phyloP scores from a whole-genome alignment of 2,888 invertebrate species.

The Acleris emargana region DNA sequence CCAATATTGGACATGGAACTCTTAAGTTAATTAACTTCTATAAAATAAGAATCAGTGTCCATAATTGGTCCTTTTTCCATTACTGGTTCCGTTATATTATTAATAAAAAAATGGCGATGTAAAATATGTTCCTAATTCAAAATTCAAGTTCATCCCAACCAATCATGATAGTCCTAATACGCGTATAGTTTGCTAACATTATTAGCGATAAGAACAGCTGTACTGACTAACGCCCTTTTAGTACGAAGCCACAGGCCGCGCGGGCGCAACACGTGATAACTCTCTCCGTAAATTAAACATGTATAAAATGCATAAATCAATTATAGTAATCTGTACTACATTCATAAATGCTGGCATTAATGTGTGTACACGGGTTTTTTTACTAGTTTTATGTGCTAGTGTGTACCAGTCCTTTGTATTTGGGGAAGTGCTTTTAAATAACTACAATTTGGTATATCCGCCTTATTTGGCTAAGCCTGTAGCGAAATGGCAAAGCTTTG shows the following conservation, averaged over 20 bases:
- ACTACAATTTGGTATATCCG: constrained; percentile 66
- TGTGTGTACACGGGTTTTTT: constrained; percentile 58
- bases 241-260: constrained; percentile 12
- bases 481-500: constrained; percentile 42
- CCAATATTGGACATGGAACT: too few species aligned
- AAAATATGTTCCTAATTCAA: too few species aligned
- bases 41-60: too few species aligned
- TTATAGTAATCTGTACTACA: constrained; percentile 49
- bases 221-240: constrained; percentile 15
- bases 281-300: neutral
- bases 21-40: too few species aligned
- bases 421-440: constrained; percentile 70
- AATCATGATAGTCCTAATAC: constrained; percentile 16
- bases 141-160: too few species aligned
- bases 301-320: constrained; percentile 52
- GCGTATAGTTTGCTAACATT: constrained; percentile 6
- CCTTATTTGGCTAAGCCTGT: constrained; percentile 60
- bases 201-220: constrained; percentile 13
- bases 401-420: constrained; percentile 72
- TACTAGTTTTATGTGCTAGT: constrained; percentile 65
- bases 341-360: constrained; percentile 61
- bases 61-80: too few species aligned
- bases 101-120: too few species aligned
- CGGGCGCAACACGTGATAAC: constrained; percentile 5
- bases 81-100: too few species aligned